Conservation (phyloP, 2,113 vertebrate genomes). For the Petrocephalus zakoni region DNA sequence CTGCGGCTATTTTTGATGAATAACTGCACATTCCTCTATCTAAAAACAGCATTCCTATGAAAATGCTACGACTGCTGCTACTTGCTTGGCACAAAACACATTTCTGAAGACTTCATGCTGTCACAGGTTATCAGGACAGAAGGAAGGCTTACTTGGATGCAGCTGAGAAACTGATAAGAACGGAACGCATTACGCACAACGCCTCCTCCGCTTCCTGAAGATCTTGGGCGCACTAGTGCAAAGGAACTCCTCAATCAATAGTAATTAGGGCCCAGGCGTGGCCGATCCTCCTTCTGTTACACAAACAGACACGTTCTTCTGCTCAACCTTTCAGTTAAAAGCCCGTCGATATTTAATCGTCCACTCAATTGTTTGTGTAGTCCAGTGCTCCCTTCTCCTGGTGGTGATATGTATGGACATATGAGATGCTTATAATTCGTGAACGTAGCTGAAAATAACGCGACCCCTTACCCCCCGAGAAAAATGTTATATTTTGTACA, state of each 20-base stretch:
- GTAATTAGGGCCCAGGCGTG: slow-evolving; percentile 43
- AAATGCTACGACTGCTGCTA: background rate
- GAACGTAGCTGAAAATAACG: background rate
- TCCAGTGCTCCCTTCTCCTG: background rate
- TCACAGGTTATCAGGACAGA: background rate
- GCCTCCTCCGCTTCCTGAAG: slow-evolving; percentile 41
- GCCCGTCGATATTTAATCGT: background rate
- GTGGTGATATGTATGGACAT: background rate
- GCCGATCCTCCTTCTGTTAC: background rate
- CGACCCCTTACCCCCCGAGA: background rate
- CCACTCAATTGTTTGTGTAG: background rate
- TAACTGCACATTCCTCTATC: background rate
- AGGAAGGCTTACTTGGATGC: background rate
- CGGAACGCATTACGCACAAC: background rate
- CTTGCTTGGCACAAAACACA: background rate
- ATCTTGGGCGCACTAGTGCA: slow-evolving; percentile 25
- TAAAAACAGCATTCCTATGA: background rate
- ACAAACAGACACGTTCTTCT: slow-evolving; percentile 24
- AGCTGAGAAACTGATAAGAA: background rate
- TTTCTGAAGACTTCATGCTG: background rate
- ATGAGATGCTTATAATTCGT: slow-evolving; percentile 20
- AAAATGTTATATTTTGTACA: background rate
- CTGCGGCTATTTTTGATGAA: background rate
- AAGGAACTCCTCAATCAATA: slow-evolving; percentile 44
- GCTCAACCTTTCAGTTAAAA: slow-evolving; percentile 31